Evolutionary conservation across 2,113 vertebrate species (phyloP), one percentile per base, ranked within the genome.

Genomic region (Nannospalax galili): DNA sequence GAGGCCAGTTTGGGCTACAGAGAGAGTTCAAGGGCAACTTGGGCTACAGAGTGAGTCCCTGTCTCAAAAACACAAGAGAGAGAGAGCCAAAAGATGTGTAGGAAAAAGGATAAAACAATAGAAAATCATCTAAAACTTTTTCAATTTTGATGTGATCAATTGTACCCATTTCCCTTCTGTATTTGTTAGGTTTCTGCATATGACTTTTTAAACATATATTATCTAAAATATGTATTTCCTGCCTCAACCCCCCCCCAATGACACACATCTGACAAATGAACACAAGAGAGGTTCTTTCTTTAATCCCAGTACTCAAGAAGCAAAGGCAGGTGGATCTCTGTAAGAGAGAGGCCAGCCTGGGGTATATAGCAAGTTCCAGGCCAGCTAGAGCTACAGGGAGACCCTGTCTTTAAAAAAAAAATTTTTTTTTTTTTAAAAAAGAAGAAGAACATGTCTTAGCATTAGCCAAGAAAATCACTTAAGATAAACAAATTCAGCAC

Each of bases 401-500:
- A 52, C 48, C 48, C 48, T 52, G 48, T 52, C 48, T 52, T 52
- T n/a, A n/a, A n/a, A n/a, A n/a, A n/a, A n/a, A n/a, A n/a, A 52
- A 52, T 52, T 52, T 52, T 52, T 52, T 52, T 52, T 52, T 52
- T 52, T 52, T 52, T 52, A 7, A 11, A 11, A 24, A 58, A 93
- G 20, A 77, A 42, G 58, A 74, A 93, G 74, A 96, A 74, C 30
- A 65, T 84, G 70, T 92, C 17, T 94, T 70, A 80, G 72, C 80
- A 67, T 94, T 91, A 97, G 96, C 94, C 97, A 97, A 95, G 26
- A 11, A 93, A 96, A 97, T 95, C 94, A 95, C 82, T 30, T 35
- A 75, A 91, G 93, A 93, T 81, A 95, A 95, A 96, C 91, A 96
- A 91, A 95, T 90, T 74, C 84, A 70, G 87, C 91, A 62, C 84